Base-by-base conservation (phyloP, 53 echinoderm and acorn worm species). In the Echinarachnius parma region DNA sequence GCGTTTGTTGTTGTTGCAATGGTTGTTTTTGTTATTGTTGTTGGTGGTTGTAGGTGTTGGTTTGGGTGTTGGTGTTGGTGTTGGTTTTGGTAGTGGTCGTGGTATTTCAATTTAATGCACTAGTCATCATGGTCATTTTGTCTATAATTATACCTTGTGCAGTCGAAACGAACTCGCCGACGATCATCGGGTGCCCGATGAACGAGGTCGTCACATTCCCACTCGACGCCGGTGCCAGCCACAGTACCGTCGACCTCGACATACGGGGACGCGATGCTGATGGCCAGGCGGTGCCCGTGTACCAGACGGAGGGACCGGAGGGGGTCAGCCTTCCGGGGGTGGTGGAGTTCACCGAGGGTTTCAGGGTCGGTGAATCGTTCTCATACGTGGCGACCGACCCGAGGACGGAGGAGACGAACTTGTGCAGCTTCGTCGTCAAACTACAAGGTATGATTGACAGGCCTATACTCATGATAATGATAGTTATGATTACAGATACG, bases 381-480 rank as follows among this genome's bases (percentile, higher is more conserved):
- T 60, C 67, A 28, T 81, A 52, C 74, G 31, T 15, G 21, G 87
- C 87, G 2, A 44, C 26, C 11, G 87, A 87, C 34, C 70, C 82
- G 2, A 27, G 16, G 28, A 54, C 79, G 34, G 34, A 59, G 5
- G 19, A 46, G 19, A 81, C 53, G 26, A 59, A 44, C 10, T 15
- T 11, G 4, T 87, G 87, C 31, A 77, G 69, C 52, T 87, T 87
- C 42, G 64, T 58, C 23, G 61, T 87, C 59, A 70, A 74, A 70
- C 55, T 87, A n/a, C 56, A 53, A 14, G 87, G 87, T 87, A 48
- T 44, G 65, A 48, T 34, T 39, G n/a, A n/a, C n/a, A n/a, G n/a
- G n/a, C n/a, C n/a, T n/a, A n/a, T n/a, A n/a, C n/a, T n/a, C n/a
- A n/a, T n/a, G n/a, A n/a, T n/a, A n/a, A n/a, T n/a, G n/a, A n/a